A percentile compares a stretch with the other conserved stretches of the same genome.
phyloP scores from a whole-genome alignment of 1,140 invertebrate species.

The Prorops nasuta region DNA sequence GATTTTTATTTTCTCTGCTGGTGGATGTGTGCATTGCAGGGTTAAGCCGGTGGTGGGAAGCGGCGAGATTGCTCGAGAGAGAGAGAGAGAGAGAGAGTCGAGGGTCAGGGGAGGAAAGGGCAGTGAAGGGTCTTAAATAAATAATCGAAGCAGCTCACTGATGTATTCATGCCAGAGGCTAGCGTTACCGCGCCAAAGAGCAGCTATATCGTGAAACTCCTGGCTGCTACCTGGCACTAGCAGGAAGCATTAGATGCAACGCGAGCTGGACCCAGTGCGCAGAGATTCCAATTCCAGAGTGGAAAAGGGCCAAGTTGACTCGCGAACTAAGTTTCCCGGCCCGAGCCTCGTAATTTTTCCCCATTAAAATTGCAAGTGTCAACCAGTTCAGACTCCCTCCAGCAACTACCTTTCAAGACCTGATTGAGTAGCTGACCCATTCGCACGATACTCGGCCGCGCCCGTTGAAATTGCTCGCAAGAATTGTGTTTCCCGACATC shows the following conservation, averaged over 20 bases:
- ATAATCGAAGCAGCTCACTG: slow-evolving; percentile 14
- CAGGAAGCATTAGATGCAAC: too few species aligned
- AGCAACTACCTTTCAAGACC: too few species aligned
- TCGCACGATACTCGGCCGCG: not conserved
- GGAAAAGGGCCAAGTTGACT: too few species aligned
- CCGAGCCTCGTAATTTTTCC: slow-evolving; percentile 24
- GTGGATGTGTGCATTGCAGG: too few species aligned
- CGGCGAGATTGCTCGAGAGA: not conserved
- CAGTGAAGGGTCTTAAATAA: slow-evolving; percentile 19
- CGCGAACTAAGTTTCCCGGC: too few species aligned
- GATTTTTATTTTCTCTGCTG: too few species aligned
- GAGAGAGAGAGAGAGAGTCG: too few species aligned
- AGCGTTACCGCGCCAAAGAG: slow-evolving; percentile 1
- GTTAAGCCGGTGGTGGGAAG: too few species aligned
- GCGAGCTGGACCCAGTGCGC: too few species aligned
- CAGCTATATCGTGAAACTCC: slow-evolving; percentile 8
- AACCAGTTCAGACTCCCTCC: not conserved
- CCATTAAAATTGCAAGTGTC: slow-evolving; percentile 26
- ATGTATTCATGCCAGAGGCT: slow-evolving; percentile 17
- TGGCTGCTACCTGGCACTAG: too few species aligned
- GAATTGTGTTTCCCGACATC: slow-evolving; percentile 11
- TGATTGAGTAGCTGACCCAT: not conserved
- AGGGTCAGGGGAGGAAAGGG: not conserved
- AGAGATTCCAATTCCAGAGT: too few species aligned
- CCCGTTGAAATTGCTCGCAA: not conserved